Evolutionary conservation across 1,140 invertebrate genomes (phyloP).

Genomic region (Ceratitis capitata): DNA sequence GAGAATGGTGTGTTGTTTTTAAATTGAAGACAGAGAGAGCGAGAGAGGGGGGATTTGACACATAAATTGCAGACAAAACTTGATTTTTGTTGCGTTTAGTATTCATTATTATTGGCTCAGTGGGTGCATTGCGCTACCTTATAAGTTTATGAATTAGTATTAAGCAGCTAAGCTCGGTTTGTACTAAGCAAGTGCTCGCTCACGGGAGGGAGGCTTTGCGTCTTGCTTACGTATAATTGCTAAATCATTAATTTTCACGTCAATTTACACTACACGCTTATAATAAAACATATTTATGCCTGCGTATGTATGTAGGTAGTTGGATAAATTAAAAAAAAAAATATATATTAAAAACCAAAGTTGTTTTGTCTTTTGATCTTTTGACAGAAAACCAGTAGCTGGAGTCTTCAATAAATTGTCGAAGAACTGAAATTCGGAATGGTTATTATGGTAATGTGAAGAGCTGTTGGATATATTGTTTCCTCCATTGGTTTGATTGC

Average conservation of each 20-base stretch:
- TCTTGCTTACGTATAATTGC: background rate
- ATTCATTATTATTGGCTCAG: background rate
- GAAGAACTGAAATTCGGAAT: background rate
- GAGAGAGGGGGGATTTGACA: background rate
- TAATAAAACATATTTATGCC: too few relatives aligned
- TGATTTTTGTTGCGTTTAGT: background rate
- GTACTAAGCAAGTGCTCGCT: too few relatives aligned
- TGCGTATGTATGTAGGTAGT: too few relatives aligned
- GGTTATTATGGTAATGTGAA: background rate
- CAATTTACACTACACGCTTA: background rate
- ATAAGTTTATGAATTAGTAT: background rate
- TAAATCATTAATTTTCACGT: constrained; percentile 15
- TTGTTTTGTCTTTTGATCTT: background rate
- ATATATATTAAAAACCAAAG: background rate
- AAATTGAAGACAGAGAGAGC: background rate
- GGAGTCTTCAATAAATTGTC: background rate
- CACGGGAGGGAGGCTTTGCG: background rate
- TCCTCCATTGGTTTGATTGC: background rate
- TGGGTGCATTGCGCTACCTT: constrained; percentile 28
- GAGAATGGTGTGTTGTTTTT: too few relatives aligned
- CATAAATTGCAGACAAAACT: background rate
- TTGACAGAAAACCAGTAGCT: background rate
- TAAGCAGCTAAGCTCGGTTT: background rate
- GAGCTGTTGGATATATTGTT: background rate
- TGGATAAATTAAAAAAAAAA: background rate